phyloP scores from a whole-genome alignment of 2,888 invertebrate genomes.

The Lepidocyrtinus sp. region DNA sequence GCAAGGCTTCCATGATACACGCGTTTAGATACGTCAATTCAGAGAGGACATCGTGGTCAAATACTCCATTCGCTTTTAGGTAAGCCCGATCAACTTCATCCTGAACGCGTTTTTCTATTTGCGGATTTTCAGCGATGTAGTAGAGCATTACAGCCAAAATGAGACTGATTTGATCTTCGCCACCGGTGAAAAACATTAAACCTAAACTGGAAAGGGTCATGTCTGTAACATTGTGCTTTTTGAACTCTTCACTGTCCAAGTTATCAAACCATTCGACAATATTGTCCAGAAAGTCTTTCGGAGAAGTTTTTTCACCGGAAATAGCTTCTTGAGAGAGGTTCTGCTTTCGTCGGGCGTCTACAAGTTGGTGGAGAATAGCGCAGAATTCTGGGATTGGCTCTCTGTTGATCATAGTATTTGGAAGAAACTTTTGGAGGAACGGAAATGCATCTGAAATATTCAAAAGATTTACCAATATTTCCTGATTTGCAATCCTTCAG shows the following conservation, averaged over 20 bases:
- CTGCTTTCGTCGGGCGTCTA: constrained; percentile 42
- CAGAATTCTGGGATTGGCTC: constrained; percentile 39
- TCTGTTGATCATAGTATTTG: constrained; percentile 23
- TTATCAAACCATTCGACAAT: constrained; percentile 44
- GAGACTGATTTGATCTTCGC: constrained; percentile 64
- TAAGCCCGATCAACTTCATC: constrained; percentile 62
- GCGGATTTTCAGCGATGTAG: constrained; percentile 51
- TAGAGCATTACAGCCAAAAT: constrained; percentile 51
- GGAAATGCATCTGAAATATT: constrained; percentile 56
- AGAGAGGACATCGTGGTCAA: constrained; percentile 59
- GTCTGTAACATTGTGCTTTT: constrained; percentile 52
- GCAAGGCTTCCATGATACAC: constrained; percentile 59
- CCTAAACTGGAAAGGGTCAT: constrained; percentile 60
- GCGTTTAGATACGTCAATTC: constrained; percentile 63
- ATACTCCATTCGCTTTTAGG: constrained; percentile 53
- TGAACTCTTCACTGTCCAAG: constrained; percentile 54
- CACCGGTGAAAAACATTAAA: constrained; percentile 63
- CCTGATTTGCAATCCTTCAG: too few relatives aligned
- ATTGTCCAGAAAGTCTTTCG: constrained; percentile 43
- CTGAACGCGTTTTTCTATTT: constrained; percentile 54
- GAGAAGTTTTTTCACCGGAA: not conserved
- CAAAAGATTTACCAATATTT: too few relatives aligned
- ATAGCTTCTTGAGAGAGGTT: not conserved
- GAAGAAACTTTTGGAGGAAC: constrained; percentile 34
- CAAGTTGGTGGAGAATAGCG: constrained; percentile 27